phyloP scores from a whole-genome alignment of 2,888 invertebrate genomes.

The Tholera decimalis region DNA sequence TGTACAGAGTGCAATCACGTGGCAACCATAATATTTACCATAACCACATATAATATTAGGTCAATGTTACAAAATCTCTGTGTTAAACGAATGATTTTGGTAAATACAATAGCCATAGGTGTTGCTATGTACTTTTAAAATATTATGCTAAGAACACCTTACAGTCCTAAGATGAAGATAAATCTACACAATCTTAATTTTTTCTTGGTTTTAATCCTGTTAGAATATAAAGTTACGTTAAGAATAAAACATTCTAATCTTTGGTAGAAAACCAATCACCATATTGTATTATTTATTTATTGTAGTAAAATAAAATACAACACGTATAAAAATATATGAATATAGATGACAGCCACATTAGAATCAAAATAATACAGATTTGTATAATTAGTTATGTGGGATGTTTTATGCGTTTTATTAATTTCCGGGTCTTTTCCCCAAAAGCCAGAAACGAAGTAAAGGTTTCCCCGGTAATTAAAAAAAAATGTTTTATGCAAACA shows the following conservation, averaged over 20 bases:
- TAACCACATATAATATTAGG: conserved; percentile 9
- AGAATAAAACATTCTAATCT: conserved; percentile 58
- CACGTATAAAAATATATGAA: conserved; percentile 57
- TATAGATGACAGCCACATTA: conserved; percentile 48
- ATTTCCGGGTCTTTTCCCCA: too few species aligned
- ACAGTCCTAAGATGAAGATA: conserved; percentile 52
- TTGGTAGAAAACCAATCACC: conserved; percentile 62
- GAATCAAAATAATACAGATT: conserved; percentile 45
- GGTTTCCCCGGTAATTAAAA: too few species aligned
- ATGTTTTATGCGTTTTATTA: conserved; percentile 23
- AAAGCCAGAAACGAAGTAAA: too few species aligned
- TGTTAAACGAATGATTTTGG: conserved; percentile 26
- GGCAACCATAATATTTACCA: conserved; percentile 47
- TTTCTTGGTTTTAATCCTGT: conserved; percentile 30
- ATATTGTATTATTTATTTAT: conserved; percentile 30
- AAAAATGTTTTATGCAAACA: conserved; percentile 31
- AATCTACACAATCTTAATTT: conserved; percentile 54
- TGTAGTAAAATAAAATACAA: conserved; percentile 53
- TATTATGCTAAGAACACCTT: conserved; percentile 57
- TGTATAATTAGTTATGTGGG: conserved; percentile 36
- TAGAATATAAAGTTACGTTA: conserved; percentile 42
- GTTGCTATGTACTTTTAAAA: conserved; percentile 46
- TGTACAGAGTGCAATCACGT: conserved; percentile 36
- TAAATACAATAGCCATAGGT: conserved; percentile 37
- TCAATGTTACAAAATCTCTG: conserved; percentile 16